Percentiles rank a stretch among this genome's conserved stretches.
Conservation (phyloP, 2,797 vertebrate species). For the Limnodromus scolopaceus region DNA sequence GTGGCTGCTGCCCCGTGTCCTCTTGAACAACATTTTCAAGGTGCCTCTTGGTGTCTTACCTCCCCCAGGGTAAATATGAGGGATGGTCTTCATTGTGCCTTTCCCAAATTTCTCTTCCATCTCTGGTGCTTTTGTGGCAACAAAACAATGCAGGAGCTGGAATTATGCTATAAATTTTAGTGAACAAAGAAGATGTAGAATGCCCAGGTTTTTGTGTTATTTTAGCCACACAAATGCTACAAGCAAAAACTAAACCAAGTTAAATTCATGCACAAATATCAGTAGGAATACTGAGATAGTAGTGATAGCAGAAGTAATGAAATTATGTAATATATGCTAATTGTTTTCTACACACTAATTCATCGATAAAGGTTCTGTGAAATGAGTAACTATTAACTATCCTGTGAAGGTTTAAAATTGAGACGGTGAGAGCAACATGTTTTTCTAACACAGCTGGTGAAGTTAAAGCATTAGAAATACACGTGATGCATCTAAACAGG, state of each 20-base stretch:
- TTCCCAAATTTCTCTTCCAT: not conserved
- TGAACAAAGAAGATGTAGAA: not conserved
- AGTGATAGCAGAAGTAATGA: constrained; percentile 45
- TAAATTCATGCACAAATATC: not conserved
- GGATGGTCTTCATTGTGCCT: not conserved
- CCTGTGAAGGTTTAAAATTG: not conserved
- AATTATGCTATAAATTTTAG: not conserved
- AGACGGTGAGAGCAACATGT: not conserved
- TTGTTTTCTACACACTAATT: constrained; percentile 26
- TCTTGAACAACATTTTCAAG: not conserved
- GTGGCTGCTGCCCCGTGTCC: not conserved
- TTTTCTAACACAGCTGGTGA: not conserved
- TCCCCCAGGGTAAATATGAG: not conserved
- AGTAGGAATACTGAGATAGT: not conserved
- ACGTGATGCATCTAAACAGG: not conserved
- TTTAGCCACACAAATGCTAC: not conserved
- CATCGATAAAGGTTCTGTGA: constrained; percentile 6
- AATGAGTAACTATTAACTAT: not conserved
- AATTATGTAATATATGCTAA: constrained; percentile 28
- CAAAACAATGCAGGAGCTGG: not conserved
- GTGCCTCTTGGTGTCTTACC: not conserved
- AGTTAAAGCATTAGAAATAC: not conserved
- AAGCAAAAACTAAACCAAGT: not conserved
- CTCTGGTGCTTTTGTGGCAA: not conserved
- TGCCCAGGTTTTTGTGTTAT: not conserved